Conservation (phyloP, 2,797 vertebrate genomes). For the Bovichtus diacanthus region DNA sequence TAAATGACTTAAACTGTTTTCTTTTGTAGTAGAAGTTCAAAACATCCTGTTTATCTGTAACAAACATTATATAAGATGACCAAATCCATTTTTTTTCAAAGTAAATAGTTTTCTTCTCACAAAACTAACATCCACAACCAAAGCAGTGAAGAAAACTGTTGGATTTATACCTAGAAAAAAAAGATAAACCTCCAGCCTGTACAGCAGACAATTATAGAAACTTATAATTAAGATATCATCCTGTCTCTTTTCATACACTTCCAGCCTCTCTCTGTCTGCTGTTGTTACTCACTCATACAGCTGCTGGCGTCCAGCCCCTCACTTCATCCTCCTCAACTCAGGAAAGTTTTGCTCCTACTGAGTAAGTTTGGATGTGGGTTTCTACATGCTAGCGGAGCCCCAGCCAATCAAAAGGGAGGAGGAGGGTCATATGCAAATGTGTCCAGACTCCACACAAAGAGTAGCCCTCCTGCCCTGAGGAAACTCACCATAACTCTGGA, state of each 20-base stretch:
- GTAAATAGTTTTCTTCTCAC: background rate
- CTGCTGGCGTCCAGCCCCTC: conserved; percentile 67
- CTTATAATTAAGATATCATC: conserved; percentile 42
- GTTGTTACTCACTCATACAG: conserved; percentile 75
- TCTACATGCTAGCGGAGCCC: conserved; percentile 54
- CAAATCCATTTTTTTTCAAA: conserved; percentile 1
- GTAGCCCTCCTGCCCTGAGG: conserved; percentile 59
- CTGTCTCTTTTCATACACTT: conserved; percentile 23
- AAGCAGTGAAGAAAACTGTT: background rate
- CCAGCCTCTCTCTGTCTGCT: conserved; percentile 24
- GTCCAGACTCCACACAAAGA: conserved; percentile 56
- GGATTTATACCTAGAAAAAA: conserved; percentile 25
- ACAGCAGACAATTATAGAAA: conserved; percentile 35
- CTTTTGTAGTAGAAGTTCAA: background rate
- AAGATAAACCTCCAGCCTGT: background rate
- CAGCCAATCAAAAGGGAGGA: conserved; percentile 69
- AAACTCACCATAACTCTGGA: conserved; percentile 60
- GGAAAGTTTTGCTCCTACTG: conserved; percentile 67
- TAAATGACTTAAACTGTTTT: background rate
- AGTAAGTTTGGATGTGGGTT: conserved; percentile 70
- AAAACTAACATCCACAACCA: conserved; percentile 18
- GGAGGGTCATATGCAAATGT: conserved; percentile 66
- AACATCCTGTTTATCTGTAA: background rate
- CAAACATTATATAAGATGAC: conserved; percentile 2
- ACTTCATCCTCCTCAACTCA: conserved; percentile 65